A percentile compares a stretch with the other conserved stretches of the same genome.
Conservation (phyloP, 2,797 vertebrate species). For the Pipistrellus pygmaeus region DNA sequence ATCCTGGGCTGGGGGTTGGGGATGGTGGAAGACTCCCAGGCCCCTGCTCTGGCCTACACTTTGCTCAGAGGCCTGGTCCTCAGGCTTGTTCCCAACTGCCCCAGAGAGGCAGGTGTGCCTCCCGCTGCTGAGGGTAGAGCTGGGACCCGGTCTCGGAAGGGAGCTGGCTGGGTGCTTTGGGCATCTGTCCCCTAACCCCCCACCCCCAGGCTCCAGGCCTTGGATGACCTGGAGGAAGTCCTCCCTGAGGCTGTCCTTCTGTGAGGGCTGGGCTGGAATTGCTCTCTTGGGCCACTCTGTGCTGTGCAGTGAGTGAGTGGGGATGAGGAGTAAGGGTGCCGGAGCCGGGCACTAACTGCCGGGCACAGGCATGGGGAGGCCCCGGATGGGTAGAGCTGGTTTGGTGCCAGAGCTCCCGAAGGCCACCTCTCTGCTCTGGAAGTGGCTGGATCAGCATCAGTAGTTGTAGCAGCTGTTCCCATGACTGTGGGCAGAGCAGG, state of each 20-base stretch:
- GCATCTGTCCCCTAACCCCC: too few relatives aligned
- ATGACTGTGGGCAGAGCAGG: neutral
- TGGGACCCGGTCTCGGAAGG: neutral
- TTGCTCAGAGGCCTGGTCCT: neutral
- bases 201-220: neutral
- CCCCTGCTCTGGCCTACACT: neutral
- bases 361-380: neutral
- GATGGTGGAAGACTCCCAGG: neutral
- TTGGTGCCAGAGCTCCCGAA: neutral
- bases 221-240: neutral
- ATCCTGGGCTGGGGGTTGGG: too few relatives aligned
- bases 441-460: neutral
- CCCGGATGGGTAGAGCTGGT: too few relatives aligned
- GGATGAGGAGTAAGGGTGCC: neutral
- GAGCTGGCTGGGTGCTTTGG: neutral
- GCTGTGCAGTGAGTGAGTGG: neutral
- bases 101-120: neutral
- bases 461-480: neutral
- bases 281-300: neutral
- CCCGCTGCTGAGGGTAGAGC: too few relatives aligned
- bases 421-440: neutral
- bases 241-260: neutral
- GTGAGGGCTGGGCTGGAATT: neutral
- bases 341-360: neutral
- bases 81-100: neutral